phyloP scores from a whole-genome alignment of 2,888 invertebrate genomes.

The Ichneumoninae sp. region DNA sequence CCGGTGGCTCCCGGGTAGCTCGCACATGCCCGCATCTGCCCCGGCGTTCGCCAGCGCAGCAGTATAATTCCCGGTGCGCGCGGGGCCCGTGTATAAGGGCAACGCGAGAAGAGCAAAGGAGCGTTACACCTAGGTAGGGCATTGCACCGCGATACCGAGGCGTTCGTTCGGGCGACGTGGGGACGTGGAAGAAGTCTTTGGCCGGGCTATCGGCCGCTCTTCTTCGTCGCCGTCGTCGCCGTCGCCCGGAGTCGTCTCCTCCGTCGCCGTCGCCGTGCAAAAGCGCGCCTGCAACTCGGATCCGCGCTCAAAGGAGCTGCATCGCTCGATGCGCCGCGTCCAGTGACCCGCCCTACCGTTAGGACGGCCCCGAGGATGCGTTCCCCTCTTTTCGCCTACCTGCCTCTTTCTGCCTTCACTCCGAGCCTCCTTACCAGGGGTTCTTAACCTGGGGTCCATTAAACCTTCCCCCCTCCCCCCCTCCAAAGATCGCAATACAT shows the following conservation, averaged over 20 bases:
- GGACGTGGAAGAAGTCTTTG: slow-evolving; percentile 72
- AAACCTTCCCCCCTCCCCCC: neutral
- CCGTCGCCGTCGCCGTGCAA: slow-evolving; percentile 74
- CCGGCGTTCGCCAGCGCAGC: slow-evolving; percentile 19
- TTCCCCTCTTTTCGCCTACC: slow-evolving; percentile 73
- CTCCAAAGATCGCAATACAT: neutral
- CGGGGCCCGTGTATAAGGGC: slow-evolving; percentile 74
- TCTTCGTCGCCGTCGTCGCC: slow-evolving; percentile 78
- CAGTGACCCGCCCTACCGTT: slow-evolving; percentile 85
- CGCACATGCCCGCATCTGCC: slow-evolving; percentile 31
- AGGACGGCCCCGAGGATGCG: slow-evolving; percentile 84
- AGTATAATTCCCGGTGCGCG: slow-evolving; percentile 65
- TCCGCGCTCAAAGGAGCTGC: slow-evolving; percentile 75
- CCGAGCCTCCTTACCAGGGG: slow-evolving; percentile 59
- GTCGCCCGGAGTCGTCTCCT: slow-evolving; percentile 29
- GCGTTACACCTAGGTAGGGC: slow-evolving; percentile 83
- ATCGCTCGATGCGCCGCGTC: slow-evolving; percentile 78
- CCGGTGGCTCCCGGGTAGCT: slow-evolving; percentile 12
- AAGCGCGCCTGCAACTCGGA: slow-evolving; percentile 47
- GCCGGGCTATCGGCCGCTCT: slow-evolving; percentile 79
- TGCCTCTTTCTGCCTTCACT: slow-evolving; percentile 65
- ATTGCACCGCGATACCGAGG: slow-evolving; percentile 79
- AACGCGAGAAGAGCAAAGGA: slow-evolving; percentile 71
- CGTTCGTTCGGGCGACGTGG: slow-evolving; percentile 57
- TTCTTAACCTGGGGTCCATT: slow-evolving; percentile 62